phyloP scores from a whole-genome alignment of 2,888 invertebrate genomes.

The Mantis religiosa region DNA sequence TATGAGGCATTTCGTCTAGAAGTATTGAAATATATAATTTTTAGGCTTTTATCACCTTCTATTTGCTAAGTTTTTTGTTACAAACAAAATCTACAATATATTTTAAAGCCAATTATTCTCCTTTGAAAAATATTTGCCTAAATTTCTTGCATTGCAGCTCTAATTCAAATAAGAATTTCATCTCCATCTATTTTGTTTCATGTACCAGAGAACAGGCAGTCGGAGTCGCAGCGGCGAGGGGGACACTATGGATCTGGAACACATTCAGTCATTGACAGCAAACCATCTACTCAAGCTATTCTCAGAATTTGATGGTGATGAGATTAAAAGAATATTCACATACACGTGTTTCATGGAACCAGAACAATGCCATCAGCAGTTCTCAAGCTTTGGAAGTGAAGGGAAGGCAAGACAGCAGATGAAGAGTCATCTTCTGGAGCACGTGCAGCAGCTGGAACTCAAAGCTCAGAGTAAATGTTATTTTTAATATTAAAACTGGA shows the following conservation, averaged over 20 bases:
- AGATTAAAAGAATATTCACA: slow-evolving; percentile 50
- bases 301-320: slow-evolving; percentile 49
- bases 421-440: slow-evolving; percentile 48
- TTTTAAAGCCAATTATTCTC: too few species aligned
- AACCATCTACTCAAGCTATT: slow-evolving; percentile 50
- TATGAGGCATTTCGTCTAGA: too few species aligned
- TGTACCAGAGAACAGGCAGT: background rate
- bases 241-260: slow-evolving; percentile 35
- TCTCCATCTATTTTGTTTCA: background rate
- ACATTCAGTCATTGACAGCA: slow-evolving; percentile 40
- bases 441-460: slow-evolving; percentile 34
- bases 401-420: slow-evolving; percentile 49
- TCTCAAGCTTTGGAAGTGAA: slow-evolving; percentile 55
- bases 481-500: background rate
- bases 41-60: too few species aligned
- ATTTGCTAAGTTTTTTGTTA: too few species aligned
- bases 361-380: slow-evolving; percentile 46
- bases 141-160: too few species aligned
- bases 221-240: slow-evolving; percentile 12
- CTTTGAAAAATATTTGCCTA: too few species aligned
- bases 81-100: too few species aligned
- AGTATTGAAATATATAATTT: too few species aligned
- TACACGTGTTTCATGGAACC: slow-evolving; percentile 50
- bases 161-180: too few species aligned
- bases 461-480: slow-evolving; percentile 2